Evolutionary conservation across 2,888 invertebrate species (phyloP).

Genomic region (Cheilosia scutellata): DNA sequence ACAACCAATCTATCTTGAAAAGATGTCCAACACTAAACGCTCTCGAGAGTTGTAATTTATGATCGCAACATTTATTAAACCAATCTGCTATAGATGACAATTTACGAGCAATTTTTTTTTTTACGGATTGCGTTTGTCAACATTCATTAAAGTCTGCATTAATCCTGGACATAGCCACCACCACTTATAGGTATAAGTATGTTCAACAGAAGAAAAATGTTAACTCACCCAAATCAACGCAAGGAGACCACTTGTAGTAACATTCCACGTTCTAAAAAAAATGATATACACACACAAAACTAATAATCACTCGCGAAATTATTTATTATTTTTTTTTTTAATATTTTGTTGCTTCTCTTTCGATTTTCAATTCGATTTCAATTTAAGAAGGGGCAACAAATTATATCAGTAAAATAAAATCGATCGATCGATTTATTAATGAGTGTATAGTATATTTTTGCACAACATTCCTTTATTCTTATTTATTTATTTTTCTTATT

Average conservation of each 20-base stretch:
- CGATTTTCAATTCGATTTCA: constrained; percentile 30
- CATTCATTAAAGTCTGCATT: constrained; percentile 64
- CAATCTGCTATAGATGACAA: constrained; percentile 9
- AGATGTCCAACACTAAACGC: constrained; percentile 53
- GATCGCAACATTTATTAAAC: constrained; percentile 41
- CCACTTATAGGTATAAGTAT: neutral
- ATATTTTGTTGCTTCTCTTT: constrained; percentile 46
- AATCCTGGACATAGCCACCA: constrained; percentile 9
- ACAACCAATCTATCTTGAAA: constrained; percentile 30
- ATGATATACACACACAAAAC: constrained; percentile 10
- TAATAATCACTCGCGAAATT: constrained; percentile 27
- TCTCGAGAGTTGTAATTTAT: constrained; percentile 49
- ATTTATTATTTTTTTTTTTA: constrained; percentile 17
- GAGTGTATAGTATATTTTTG: constrained; percentile 42
- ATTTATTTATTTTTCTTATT: constrained; percentile 27
- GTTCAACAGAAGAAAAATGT: neutral
- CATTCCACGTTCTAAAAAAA: constrained; percentile 61
- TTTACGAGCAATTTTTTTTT: constrained; percentile 44
- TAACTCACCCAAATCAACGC: constrained; percentile 62
- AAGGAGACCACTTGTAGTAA: constrained; percentile 43
- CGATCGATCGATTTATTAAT: constrained; percentile 43
- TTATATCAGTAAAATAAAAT: constrained; percentile 43
- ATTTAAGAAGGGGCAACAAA: constrained; percentile 21
- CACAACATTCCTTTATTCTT: constrained; percentile 19
- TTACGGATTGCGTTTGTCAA: constrained; percentile 65